Conservation (phyloP, 2,888 invertebrate genomes). For the Amblyteles armatorius region DNA sequence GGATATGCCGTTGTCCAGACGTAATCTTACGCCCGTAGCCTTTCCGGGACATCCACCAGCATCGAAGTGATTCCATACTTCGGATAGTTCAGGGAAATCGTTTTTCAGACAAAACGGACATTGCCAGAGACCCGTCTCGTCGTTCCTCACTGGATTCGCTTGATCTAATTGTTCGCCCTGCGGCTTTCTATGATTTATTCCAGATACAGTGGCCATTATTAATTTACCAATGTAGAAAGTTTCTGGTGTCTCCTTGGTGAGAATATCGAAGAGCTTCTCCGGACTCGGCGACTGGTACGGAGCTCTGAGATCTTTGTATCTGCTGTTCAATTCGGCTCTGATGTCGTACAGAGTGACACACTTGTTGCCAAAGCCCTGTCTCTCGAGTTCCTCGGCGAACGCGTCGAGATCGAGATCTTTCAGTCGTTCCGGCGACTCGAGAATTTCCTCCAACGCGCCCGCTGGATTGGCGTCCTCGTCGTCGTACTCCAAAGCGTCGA, state of each 20-base stretch:
- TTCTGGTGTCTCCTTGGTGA: conserved; percentile 98
- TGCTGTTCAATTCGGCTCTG: conserved; percentile 88
- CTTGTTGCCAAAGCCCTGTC: conserved; percentile 94
- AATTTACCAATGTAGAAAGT: conserved; percentile 96
- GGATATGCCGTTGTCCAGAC: conserved; percentile 96
- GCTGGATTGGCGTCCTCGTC: conserved; percentile 98
- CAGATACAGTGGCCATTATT: conserved; percentile 92
- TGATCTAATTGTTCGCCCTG: conserved; percentile 97
- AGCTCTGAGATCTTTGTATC: conserved; percentile 95
- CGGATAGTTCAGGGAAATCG: conserved; percentile 97
- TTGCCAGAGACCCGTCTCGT: conserved; percentile 98
- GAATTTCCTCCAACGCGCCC: conserved; percentile 98
- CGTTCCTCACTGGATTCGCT: conserved; percentile 97
- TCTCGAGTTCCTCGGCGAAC: conserved; percentile 98
- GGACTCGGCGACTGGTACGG: conserved; percentile 92
- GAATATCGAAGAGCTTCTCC: conserved; percentile 96
- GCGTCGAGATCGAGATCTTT: conserved; percentile 99
- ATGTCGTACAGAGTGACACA: conserved; percentile 94
- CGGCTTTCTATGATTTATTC: conserved; percentile 94
- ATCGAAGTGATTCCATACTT: conserved; percentile 99
- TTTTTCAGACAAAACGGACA: conserved; percentile 99
- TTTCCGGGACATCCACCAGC: conserved; percentile 98
- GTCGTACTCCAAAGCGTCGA: conserved; percentile 99
- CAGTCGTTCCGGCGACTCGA: conserved; percentile 96
- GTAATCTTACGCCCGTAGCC: conserved; percentile 95